Base-by-base conservation (phyloP, 2,888 invertebrate species). In the Macrosiphum euphorbiae region DNA sequence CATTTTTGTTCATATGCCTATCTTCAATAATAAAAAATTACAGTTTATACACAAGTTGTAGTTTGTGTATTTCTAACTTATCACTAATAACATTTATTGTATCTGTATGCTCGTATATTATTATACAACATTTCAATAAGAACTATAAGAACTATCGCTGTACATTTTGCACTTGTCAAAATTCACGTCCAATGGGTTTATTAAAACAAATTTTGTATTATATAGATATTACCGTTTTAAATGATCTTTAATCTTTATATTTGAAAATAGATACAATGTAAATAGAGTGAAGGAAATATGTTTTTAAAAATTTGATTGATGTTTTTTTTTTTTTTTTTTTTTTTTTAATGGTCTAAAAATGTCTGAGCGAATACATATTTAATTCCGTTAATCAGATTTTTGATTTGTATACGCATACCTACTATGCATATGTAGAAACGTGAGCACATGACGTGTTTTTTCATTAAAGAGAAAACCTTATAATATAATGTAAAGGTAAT, bases 391-490 rank as follows among this genome's bases (percentile, higher is more conserved):
- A 92, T 92, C 47, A 41, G 50, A 87, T 7, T 24, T 35, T 92
- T 50, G 67, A 67, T 78, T 88, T 52, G 47, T 88, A n/a, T 67
- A 41, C 92, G 61, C 26, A 50, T 26, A 35, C 10, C 55, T 58
- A 35, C 35, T 41, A 35, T 78, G 24, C 67, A 44, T 61, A 50
- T 47, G 55, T 26, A 50, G 20, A 86, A 55, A 58, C 91, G 85
- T 58, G 58, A 58, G 55, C 58, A 58, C 85, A 44, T 52, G 92
- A 67, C 92, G 41, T 61, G 92, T 67, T 47, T 50, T 92, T 88
- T 78, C 88, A 67, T 88, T 55, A 67, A 92, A 67, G 61, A 92
- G 67, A 92, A 88, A 88, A 92, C 44, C 26, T 86, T 26, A 35
- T 52, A 58, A 5, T 16, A 47, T 20, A 55, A 26, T 4, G 44